A percentile compares a stretch with the other conserved stretches of the same genome.
Conservation (phyloP, 2,797 vertebrate genomes). For the Decapterus maruadsi region DNA sequence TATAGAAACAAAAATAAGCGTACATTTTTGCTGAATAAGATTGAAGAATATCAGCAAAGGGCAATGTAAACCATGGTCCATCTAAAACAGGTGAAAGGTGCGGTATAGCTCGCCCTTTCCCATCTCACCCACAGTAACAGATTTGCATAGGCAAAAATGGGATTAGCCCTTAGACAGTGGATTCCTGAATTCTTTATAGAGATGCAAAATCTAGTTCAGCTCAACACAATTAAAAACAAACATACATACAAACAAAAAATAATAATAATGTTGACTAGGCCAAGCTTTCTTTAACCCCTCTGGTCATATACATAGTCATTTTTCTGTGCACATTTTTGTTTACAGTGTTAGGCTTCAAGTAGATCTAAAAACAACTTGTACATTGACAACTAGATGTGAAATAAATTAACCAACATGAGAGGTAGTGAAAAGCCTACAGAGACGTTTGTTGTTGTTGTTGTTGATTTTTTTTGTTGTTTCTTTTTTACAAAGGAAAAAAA, state of each 20-base stretch:
- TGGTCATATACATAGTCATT: constrained; percentile 80
- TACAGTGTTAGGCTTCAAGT: constrained; percentile 93
- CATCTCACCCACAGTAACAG: constrained; percentile 93
- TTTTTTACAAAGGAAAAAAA: constrained; percentile 57
- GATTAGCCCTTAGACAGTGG: constrained; percentile 97
- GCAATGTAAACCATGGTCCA: constrained; percentile 96
- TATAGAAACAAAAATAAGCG: constrained; percentile 92
- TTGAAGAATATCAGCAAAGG: constrained; percentile 95
- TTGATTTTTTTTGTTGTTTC: constrained; percentile 50
- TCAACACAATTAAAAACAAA: constrained; percentile 84
- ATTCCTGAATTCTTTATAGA: constrained; percentile 96
- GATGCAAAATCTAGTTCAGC: constrained; percentile 86
- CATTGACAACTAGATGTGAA: constrained; percentile 88
- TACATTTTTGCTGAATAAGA: constrained; percentile 94
- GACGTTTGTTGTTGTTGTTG: constrained; percentile 65
- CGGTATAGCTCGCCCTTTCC: constrained; percentile 86
- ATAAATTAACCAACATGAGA: constrained; percentile 95
- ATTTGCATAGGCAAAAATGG: constrained; percentile 99
- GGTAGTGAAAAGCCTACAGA: constrained; percentile 95
- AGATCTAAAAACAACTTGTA: constrained; percentile 87
- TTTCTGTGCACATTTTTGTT: constrained; percentile 86
- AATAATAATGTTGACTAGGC: constrained; percentile 76
- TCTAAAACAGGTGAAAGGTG: constrained; percentile 87
- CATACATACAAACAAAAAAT: constrained; percentile 73
- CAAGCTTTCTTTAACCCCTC: constrained; percentile 81